Percentiles rank a stretch among this genome's conserved stretches.
Conservation (phyloP, 2,797 vertebrate genomes). For the Oreochromis mossambicus region DNA sequence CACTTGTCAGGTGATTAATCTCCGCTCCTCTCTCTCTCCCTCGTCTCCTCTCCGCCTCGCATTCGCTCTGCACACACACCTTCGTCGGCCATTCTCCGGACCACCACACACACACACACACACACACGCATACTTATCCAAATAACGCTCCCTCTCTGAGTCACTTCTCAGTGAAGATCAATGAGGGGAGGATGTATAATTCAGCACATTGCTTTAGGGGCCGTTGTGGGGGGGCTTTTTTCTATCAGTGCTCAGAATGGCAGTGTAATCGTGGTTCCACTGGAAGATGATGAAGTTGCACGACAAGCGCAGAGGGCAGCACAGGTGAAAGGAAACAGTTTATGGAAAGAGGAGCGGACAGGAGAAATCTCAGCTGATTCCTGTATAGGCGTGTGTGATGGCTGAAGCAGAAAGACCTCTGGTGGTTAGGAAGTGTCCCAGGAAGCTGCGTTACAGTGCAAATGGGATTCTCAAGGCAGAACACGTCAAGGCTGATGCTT, state of each 20-base stretch:
- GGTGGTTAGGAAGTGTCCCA: not conserved
- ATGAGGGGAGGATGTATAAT: conserved; percentile 57
- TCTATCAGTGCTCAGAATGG: conserved; percentile 21
- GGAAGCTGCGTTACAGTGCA: conserved; percentile 4
- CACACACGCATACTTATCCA: conserved; percentile 3
- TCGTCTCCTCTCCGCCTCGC: conserved; percentile 51
- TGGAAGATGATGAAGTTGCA: conserved; percentile 34
- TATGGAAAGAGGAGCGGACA: not conserved
- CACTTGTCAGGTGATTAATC: conserved; percentile 76
- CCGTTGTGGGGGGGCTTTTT: not conserved
- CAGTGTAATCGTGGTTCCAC: conserved; percentile 12
- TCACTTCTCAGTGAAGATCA: conserved; percentile 48
- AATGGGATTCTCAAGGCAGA: conserved; percentile 43
- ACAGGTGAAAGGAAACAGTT: conserved; percentile 3
- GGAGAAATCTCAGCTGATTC: conserved; percentile 7
- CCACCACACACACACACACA: not conserved
- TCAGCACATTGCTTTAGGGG: conserved; percentile 50
- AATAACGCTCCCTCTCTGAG: conserved; percentile 7
- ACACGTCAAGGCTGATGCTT: conserved; percentile 43
- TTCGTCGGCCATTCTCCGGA: conserved; percentile 37
- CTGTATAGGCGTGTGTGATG: not conserved
- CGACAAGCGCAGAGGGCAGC: not conserved
- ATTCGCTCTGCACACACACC: conserved; percentile 43
- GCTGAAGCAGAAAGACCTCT: conserved; percentile 6
- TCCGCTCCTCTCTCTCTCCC: conserved; percentile 35